These are phyloP conservation scores for Saccopteryx leptura DNA, from an alignment of 2,113 vertebrate species.

Conservation along the genomic window DNA sequence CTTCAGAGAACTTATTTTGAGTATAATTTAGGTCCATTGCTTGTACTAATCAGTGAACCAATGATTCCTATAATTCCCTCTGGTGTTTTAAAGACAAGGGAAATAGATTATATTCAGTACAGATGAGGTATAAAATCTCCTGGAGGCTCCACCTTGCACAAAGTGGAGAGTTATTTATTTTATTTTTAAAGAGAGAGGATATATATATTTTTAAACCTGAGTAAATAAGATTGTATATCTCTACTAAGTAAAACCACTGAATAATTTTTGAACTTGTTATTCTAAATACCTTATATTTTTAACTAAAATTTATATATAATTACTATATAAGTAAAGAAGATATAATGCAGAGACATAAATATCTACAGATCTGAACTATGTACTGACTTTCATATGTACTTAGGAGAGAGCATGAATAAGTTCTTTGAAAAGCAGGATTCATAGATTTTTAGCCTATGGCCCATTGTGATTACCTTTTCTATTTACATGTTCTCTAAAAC, in stretches of 20 bases:
- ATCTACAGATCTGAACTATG: background rate
- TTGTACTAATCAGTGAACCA: slow-evolving; percentile 69
- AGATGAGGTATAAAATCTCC: slow-evolving; percentile 48
- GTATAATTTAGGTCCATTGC: slow-evolving; percentile 25
- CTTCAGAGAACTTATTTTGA: slow-evolving; percentile 63
- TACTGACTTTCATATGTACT: slow-evolving; percentile 30
- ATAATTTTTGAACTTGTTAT: background rate
- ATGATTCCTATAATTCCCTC: slow-evolving; percentile 60
- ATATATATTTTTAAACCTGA: background rate
- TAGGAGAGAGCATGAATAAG: background rate
- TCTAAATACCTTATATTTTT: background rate
- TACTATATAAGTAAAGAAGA: slow-evolving; percentile 42
- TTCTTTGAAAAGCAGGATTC: background rate
- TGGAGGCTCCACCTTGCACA: background rate
- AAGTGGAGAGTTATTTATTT: background rate
- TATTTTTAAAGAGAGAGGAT: background rate
- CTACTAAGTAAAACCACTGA: background rate
- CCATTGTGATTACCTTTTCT: background rate
- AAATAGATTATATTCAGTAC: slow-evolving; percentile 38
- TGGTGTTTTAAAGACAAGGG: slow-evolving; percentile 61
- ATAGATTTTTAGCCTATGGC: background rate
- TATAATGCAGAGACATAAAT: background rate
- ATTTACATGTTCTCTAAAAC: background rate
- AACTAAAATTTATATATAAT: background rate
- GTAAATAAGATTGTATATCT: background rate